A percentile compares a stretch with the other conserved stretches of the same genome.
These are phyloP conservation scores for Catonia carolina DNA, from an alignment of 2,888 invertebrate species.

Conservation along the genomic window DNA sequence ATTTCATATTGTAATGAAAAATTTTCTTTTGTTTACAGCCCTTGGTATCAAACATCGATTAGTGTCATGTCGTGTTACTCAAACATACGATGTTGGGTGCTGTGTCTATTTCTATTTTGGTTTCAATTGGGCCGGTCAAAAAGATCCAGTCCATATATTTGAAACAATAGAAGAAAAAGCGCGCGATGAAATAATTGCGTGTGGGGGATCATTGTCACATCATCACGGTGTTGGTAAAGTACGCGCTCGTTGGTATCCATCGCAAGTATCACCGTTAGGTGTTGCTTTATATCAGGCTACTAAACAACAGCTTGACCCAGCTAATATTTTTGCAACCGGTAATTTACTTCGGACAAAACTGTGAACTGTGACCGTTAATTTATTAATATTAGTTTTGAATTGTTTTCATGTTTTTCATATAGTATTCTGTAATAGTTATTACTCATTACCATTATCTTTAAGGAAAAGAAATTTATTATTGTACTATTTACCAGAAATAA, in stretches of 20 bases:
- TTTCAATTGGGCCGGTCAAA: conserved; percentile 56
- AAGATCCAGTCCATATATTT: conserved; percentile 69
- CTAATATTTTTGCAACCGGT: conserved; percentile 86
- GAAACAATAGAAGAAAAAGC: conserved; percentile 83
- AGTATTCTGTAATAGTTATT: too few relatives aligned
- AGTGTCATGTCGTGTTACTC: conserved; percentile 82
- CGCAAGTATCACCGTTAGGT: conserved; percentile 76
- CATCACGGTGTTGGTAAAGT: conserved; percentile 96
- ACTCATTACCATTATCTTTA: too few relatives aligned
- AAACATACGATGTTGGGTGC: conserved; percentile 95
- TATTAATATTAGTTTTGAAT: too few relatives aligned
- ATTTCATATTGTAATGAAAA: too few relatives aligned
- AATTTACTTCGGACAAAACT: conserved; percentile 55
- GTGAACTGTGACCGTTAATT: not conserved
- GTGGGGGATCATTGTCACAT: conserved; percentile 83
- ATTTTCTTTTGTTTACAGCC: conserved; percentile 29
- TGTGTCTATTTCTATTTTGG: conserved; percentile 95
- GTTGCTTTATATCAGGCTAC: conserved; percentile 69
- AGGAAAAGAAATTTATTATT: too few relatives aligned
- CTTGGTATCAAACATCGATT: conserved; percentile 54
- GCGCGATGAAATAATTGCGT: conserved; percentile 77
- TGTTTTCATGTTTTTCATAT: too few relatives aligned
- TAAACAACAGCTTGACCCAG: conserved; percentile 83
- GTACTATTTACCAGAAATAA: too few relatives aligned
- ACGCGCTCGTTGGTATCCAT: conserved; percentile 76